Evolutionary conservation across 2,797 vertebrate genomes (phyloP).

Genomic region (Pangasius djambal): DNA sequence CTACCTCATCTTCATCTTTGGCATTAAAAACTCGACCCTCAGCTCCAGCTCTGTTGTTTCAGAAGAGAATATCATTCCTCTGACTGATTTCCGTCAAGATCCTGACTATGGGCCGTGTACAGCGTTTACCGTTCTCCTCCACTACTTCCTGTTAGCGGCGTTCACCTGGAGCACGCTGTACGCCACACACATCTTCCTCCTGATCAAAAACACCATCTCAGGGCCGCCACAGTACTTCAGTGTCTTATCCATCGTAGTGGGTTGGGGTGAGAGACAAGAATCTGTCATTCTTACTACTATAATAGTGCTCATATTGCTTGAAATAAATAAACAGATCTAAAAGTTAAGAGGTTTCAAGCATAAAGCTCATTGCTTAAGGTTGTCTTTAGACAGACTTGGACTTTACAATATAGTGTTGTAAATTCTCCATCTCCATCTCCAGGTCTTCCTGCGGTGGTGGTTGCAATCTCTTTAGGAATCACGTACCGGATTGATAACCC

Average conservation of each 20-base stretch:
- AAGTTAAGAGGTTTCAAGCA: too few relatives aligned
- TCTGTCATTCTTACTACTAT: not conserved
- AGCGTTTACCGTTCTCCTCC: conserved; percentile 62
- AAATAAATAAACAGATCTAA: not conserved
- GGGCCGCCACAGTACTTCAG: conserved; percentile 64
- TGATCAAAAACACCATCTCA: conserved; percentile 60
- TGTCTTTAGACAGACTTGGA: not conserved
- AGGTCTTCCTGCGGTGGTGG: conserved; percentile 73
- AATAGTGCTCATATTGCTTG: not conserved
- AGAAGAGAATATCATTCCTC: fast-evolving
- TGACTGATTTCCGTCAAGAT: not conserved
- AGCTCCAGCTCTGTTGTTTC: fast-evolving
- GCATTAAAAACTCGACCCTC: conserved; percentile 66
- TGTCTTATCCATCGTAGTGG: not conserved
- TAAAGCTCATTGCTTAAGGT: too few relatives aligned
- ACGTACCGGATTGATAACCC: conserved; percentile 64
- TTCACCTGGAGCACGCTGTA: conserved; percentile 74
- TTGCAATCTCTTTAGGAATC: conserved; percentile 69
- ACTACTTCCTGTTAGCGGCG: conserved; percentile 73
- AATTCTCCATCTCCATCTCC: not conserved
- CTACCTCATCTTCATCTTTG: conserved; percentile 76
- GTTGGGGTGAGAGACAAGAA: conserved; percentile 72
- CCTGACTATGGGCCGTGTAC: conserved; percentile 58
- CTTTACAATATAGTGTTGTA: not conserved
- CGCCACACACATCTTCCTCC: conserved; percentile 65